phyloP scores from a whole-genome alignment of 2,888 invertebrate genomes.

The Phengaris alcon region DNA sequence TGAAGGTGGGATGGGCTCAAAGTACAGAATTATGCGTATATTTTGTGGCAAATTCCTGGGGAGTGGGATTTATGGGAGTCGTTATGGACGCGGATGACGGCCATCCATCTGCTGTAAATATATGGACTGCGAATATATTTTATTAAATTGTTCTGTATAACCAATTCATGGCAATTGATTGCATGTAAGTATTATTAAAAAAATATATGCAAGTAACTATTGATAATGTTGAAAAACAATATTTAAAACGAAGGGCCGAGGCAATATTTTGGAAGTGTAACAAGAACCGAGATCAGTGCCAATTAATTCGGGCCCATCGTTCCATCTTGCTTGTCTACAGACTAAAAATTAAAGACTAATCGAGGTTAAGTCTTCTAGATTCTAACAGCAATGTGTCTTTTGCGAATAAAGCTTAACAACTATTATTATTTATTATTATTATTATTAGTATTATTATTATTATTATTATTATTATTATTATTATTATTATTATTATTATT shows the following conservation, averaged over 20 bases:
- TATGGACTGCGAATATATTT: slow-evolving; percentile 3
- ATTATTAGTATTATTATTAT: too few relatives aligned
- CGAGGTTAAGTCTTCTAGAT: background rate
- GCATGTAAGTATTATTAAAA: background rate
- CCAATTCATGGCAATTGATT: background rate
- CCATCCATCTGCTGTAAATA: slow-evolving; percentile 1
- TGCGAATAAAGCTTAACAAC: background rate
- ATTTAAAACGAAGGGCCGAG: too few relatives aligned
- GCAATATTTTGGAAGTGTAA: too few relatives aligned
- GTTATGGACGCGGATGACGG: slow-evolving; percentile 12
- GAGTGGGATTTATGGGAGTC: slow-evolving; percentile 11
- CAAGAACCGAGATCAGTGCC: too few relatives aligned
- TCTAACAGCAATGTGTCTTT: background rate
- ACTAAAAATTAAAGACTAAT: background rate
- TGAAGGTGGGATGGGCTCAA: background rate
- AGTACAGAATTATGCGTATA: slow-evolving; percentile 22
- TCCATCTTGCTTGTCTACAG: background rate
- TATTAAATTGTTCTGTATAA: background rate
- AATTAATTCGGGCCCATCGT: too few relatives aligned
- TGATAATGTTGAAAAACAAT: too few relatives aligned
- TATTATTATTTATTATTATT: too few relatives aligned
- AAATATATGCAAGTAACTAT: background rate
- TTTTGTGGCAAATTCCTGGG: slow-evolving; percentile 21
- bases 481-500: too few relatives aligned
- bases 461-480: too few relatives aligned